Percentiles rank a stretch among this genome's conserved stretches.
phyloP scores from a whole-genome alignment of 2,888 invertebrate genomes.

The Mesorhabditis sp. region DNA sequence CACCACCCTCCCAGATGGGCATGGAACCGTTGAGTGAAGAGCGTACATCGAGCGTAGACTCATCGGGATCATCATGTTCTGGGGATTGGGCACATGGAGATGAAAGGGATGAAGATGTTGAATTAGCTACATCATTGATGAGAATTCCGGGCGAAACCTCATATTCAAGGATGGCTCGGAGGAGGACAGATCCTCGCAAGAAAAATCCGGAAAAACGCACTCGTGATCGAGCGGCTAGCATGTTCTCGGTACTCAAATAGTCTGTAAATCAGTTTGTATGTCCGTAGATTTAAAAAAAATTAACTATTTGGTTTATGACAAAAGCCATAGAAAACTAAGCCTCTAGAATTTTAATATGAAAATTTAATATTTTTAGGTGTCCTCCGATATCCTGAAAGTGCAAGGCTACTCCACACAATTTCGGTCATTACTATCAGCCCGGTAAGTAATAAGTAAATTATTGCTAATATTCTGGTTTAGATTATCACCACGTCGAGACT shows the following conservation, averaged over 20 bases:
- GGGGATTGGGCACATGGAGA: not conserved
- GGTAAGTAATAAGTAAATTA: constrained; percentile 9
- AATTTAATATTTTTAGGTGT: constrained; percentile 42
- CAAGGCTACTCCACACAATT: constrained; percentile 56
- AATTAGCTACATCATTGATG: not conserved
- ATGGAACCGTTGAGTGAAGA: constrained; percentile 2
- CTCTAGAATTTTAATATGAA: not conserved
- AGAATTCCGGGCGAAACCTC: not conserved
- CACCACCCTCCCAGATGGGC: not conserved
- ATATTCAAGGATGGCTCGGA: not conserved
- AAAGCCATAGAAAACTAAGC: not conserved
- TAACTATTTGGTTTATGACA: too few relatives aligned
- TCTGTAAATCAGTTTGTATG: not conserved
- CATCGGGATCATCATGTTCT: not conserved
- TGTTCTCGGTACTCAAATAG: not conserved
- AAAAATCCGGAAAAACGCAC: too few relatives aligned
- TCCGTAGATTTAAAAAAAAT: not conserved
- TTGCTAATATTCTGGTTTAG: not conserved
- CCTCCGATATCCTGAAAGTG: constrained; percentile 54
- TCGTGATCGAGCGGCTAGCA: not conserved
- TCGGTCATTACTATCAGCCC: constrained; percentile 46
- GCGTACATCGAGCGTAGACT: not conserved
- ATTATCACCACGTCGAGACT: constrained; percentile 38
- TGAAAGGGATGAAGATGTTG: not conserved
- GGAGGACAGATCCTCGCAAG: not conserved